Evolutionary conservation across 2,797 vertebrate species (phyloP).

Genomic region (Sebastes flavidus): DNA sequence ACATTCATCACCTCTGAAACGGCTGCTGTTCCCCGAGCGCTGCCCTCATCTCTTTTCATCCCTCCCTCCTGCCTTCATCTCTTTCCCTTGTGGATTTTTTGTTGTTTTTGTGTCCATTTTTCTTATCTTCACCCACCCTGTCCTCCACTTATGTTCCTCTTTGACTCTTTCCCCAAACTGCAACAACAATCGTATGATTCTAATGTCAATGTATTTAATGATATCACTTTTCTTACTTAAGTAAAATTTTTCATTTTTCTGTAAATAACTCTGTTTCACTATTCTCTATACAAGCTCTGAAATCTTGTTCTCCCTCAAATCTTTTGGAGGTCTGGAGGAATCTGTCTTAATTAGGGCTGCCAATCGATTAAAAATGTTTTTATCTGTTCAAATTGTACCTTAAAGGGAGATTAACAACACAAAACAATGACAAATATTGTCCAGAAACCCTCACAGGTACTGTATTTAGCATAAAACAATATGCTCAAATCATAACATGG

Average conservation of each 20-base stretch:
- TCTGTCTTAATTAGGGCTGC: not conserved
- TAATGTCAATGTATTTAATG: not conserved
- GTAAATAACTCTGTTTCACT: not conserved
- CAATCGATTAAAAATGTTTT: no score
- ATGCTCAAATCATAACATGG: no score
- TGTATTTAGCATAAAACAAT: no score
- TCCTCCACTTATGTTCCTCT: not conserved
- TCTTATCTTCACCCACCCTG: not conserved
- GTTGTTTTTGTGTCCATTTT: not conserved
- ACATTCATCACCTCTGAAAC: constrained; percentile 66
- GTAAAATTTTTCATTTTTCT: not conserved
- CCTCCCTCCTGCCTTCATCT: constrained; percentile 7
- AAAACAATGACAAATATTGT: no score
- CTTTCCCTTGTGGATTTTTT: not conserved
- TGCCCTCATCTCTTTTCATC: constrained; percentile 34
- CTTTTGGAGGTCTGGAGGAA: not conserved
- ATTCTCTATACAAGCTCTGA: not conserved
- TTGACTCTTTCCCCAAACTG: not conserved
- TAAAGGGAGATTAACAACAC: no score
- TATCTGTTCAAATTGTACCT: no score
- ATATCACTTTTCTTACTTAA: not conserved
- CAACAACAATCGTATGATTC: not conserved
- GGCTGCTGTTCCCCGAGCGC: constrained; percentile 32
- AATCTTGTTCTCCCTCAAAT: fast-evolving
- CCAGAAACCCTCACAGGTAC: no score